phyloP scores from a whole-genome alignment of 2,113 vertebrate genomes.

The Corydoras maculifer region DNA sequence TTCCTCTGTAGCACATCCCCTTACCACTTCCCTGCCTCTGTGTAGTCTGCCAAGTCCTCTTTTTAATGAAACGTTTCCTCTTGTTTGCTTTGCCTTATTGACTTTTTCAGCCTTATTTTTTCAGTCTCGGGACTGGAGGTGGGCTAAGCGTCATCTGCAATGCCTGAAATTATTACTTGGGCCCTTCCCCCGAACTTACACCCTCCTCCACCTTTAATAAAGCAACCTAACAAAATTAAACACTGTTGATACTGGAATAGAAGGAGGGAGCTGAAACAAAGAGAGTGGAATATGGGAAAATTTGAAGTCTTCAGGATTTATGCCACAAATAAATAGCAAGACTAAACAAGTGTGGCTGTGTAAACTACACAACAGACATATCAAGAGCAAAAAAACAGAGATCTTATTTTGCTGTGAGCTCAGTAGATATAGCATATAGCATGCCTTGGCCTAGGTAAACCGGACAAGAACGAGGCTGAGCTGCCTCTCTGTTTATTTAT shows the following conservation, averaged over 20 bases:
- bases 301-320: conserved; percentile 28
- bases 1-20: too few relatives aligned
- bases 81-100: conserved; percentile 46
- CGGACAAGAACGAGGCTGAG: not conserved
- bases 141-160: conserved; percentile 29
- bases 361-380: not conserved
- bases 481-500: conserved; percentile 26
- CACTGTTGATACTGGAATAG: conserved; percentile 26
- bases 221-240: conserved; percentile 38
- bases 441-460: conserved; percentile 18
- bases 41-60: too few relatives aligned
- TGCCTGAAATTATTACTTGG: conserved; percentile 40
- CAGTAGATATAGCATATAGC: conserved; percentile 1
- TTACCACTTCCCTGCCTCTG: too few relatives aligned
- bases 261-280: conserved; percentile 14
- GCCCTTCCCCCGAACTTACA: conserved; percentile 8
- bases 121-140: conserved; percentile 22
- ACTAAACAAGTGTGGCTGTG: conserved; percentile 17
- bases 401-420: not conserved
- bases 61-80: conserved; percentile 48
- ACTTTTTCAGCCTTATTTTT: conserved; percentile 36
- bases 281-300: conserved; percentile 14
- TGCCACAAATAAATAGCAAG: conserved; percentile 22
- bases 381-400: too few relatives aligned
- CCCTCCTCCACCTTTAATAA: conserved; percentile 32